Evolutionary conservation across 2,888 invertebrate genomes (phyloP).

Genomic region (Limulus polyphemus): DNA sequence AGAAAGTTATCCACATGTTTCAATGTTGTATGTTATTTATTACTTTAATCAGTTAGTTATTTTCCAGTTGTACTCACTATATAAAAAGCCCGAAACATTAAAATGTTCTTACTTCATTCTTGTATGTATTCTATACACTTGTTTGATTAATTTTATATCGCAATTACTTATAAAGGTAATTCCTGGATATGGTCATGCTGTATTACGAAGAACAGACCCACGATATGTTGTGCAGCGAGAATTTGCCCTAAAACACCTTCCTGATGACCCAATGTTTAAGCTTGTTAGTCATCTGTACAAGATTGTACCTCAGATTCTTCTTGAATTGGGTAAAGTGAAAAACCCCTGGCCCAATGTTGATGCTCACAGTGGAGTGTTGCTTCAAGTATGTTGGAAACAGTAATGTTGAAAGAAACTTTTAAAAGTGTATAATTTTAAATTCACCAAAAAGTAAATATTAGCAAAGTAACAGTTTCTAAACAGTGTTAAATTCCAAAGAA

Average conservation of each 20-base stretch:
- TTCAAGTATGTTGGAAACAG: slow-evolving; percentile 50
- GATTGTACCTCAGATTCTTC: slow-evolving; percentile 78
- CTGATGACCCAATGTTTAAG: slow-evolving; percentile 81
- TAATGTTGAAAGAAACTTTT: too few species aligned
- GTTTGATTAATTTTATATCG: too few species aligned
- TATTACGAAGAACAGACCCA: slow-evolving; percentile 87
- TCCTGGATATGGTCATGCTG: slow-evolving; percentile 93
- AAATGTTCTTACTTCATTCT: too few species aligned
- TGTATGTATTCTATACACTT: neutral
- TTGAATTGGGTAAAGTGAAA: slow-evolving; percentile 88
- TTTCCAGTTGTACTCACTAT: too few species aligned
- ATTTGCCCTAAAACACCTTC: slow-evolving; percentile 83
- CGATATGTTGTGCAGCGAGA: slow-evolving; percentile 84
- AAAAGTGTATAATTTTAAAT: too few species aligned
- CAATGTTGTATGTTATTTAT: too few species aligned
- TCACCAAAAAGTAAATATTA: too few species aligned
- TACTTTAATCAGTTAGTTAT: too few species aligned
- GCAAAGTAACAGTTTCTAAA: too few species aligned
- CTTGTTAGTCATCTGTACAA: slow-evolving; percentile 82
- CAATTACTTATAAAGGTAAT: slow-evolving; percentile 50
- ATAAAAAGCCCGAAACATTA: too few species aligned
- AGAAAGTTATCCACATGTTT: too few species aligned
- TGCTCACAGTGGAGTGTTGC: slow-evolving; percentile 84
- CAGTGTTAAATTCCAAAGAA: too few species aligned
- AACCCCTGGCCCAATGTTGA: slow-evolving; percentile 99